Conservation (phyloP, 2,797 vertebrate species). For the Helarctos malayanus region DNA sequence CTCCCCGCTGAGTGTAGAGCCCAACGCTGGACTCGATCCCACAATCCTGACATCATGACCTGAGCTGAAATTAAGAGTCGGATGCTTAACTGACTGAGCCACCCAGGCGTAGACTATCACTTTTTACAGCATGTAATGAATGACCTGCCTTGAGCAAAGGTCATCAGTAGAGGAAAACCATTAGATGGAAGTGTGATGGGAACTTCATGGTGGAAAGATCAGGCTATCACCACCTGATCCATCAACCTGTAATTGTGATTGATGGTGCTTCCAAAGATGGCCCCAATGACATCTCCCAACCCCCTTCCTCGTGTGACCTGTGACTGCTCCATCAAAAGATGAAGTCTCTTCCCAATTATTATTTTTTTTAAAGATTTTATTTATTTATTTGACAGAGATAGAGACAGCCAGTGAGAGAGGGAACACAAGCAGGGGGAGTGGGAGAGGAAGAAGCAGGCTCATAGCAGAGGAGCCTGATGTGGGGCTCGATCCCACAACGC, state of each 20-base stretch:
- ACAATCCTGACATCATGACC: not conserved
- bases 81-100: not conserved
- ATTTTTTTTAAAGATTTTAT: no score
- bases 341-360: not conserved
- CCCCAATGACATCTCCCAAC: no score
- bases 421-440: no score
- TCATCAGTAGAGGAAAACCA: not conserved
- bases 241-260: not conserved
- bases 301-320: not conserved
- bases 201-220: not conserved
- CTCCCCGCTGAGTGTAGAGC: not conserved
- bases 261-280: not conserved
- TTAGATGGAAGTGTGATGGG: not conserved
- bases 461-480: no score
- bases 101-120: not conserved
- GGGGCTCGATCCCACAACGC: no score
- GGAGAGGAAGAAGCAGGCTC: no score
- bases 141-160: not conserved
- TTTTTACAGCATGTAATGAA: not conserved
- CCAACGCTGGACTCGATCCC: not conserved
- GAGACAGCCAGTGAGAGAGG: no score
- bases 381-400: no score
- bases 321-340: not conserved
- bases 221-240: not conserved
- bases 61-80: not conserved